Conservation (phyloP, 1,140 invertebrate species). For the Drosophila quadrilineata region DNA sequence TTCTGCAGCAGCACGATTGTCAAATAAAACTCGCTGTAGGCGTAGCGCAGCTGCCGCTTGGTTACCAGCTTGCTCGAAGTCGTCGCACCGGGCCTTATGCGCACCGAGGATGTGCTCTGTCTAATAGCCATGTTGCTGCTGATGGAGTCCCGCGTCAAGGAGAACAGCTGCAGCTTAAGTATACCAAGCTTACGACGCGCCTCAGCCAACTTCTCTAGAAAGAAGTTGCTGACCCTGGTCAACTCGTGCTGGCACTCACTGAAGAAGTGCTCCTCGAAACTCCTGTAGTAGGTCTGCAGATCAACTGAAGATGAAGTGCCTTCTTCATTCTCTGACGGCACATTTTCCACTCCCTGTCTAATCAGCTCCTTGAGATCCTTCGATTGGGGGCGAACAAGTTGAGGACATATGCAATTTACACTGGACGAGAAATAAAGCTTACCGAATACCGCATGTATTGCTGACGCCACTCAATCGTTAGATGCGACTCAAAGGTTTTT, state of each 20-base stretch:
- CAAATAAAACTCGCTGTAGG: conserved; percentile 99
- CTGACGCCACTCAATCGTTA: conserved; percentile 73
- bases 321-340: conserved; percentile 5
- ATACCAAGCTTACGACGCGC: conserved; percentile 95
- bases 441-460: conserved; percentile 74
- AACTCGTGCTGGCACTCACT: conserved; percentile 96
- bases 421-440: no score
- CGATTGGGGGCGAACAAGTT: not conserved
- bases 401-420: not conserved
- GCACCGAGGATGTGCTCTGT: not conserved
- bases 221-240: conserved; percentile 97
- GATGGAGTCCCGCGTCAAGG: conserved; percentile 5
- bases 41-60: conserved; percentile 94
- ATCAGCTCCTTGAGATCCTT: conserved; percentile 65
- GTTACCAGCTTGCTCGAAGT: conserved; percentile 82
- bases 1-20: conserved; percentile 95
- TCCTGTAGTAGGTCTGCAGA: conserved; percentile 85
- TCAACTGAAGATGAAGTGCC: not conserved
- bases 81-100: conserved; percentile 21
- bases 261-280: conserved; percentile 97
- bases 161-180: conserved; percentile 90
- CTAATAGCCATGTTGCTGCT: conserved; percentile 18
- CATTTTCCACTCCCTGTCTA: conserved; percentile 39
- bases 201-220: conserved; percentile 98
- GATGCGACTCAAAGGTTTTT: conserved; percentile 64